Evolutionary conservation across 2,113 vertebrate species (phyloP).

Genomic region (Dromaius novaehollandiae): DNA sequence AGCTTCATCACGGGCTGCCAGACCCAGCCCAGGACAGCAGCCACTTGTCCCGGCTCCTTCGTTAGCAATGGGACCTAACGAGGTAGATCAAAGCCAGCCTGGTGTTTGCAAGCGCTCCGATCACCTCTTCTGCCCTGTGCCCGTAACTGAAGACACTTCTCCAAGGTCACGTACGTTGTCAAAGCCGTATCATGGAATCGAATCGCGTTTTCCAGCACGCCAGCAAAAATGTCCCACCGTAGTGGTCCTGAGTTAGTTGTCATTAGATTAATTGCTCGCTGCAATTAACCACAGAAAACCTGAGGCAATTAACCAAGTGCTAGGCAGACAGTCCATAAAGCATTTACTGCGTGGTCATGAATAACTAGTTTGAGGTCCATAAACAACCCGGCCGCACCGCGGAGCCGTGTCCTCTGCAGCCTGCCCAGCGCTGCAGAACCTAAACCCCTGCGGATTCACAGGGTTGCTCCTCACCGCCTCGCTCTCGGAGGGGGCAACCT

Average conservation of each 20-base stretch:
- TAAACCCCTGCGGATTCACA: neutral
- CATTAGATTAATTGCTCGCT: neutral
- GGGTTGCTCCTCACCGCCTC: neutral
- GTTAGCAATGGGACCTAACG: too few species aligned
- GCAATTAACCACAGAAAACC: constrained; percentile 27
- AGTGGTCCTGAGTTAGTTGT: neutral
- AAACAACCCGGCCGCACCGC: fast-evolving
- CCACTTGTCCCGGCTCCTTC: too few species aligned
- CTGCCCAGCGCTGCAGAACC: too few species aligned
- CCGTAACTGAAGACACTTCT: neutral
- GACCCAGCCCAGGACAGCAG: too few species aligned
- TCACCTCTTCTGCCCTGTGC: neutral
- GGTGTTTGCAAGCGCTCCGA: neutral
- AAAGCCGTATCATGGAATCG: neutral
- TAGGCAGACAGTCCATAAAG: neutral
- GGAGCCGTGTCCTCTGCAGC: neutral
- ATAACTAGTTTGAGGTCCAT: neutral
- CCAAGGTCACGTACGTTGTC: neutral
- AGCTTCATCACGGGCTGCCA: too few species aligned
- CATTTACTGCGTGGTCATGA: neutral
- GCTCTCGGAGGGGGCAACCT: neutral
- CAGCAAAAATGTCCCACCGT: neutral
- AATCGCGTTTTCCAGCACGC: neutral
- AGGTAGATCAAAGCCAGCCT: neutral
- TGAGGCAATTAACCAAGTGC: neutral